A percentile compares a stretch with the other conserved stretches of the same genome.
These are phyloP conservation scores for Ceratina australensis DNA, from an alignment of 1,140 invertebrate genomes.

Conservation along the genomic window DNA sequence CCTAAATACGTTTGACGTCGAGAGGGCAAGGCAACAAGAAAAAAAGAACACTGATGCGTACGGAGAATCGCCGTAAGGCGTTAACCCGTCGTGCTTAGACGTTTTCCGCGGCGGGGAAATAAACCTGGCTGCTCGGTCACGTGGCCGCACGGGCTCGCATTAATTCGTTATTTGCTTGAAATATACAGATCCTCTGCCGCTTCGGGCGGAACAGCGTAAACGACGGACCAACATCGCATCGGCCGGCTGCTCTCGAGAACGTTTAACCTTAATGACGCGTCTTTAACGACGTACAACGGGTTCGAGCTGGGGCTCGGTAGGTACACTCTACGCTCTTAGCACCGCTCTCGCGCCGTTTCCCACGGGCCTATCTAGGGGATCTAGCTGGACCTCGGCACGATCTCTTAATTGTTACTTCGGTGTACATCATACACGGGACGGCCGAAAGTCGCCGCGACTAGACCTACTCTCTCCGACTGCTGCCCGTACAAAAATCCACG, in stretches of 20 bases:
- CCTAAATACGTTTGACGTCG: neutral
- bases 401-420: conserved; percentile 75
- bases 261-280: conserved; percentile 79
- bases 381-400: conserved; percentile 58
- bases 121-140: conserved; percentile 14
- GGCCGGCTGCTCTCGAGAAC: conserved; percentile 65
- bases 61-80: conserved; percentile 41
- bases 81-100: conserved; percentile 37
- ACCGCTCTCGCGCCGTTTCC: conserved; percentile 68
- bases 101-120: conserved; percentile 6
- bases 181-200: conserved; percentile 42
- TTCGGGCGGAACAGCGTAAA: conserved; percentile 45
- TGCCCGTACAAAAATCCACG: too few relatives aligned
- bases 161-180: conserved; percentile 60
- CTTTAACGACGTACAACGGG: conserved; percentile 76
- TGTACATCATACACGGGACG: conserved; percentile 26
- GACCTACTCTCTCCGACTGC: too few relatives aligned
- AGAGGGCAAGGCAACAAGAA: conserved; percentile 24
- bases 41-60: conserved; percentile 41
- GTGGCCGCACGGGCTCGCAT: conserved; percentile 17
- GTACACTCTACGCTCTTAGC: conserved; percentile 68
- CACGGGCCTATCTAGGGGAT: conserved; percentile 61
- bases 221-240: conserved; percentile 42
- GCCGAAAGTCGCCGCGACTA: too few relatives aligned
- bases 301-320: conserved; percentile 53